These are phyloP conservation scores for Callithrix jacchus DNA, from an alignment of 2,113 vertebrate genomes.

Conservation along the genomic window DNA sequence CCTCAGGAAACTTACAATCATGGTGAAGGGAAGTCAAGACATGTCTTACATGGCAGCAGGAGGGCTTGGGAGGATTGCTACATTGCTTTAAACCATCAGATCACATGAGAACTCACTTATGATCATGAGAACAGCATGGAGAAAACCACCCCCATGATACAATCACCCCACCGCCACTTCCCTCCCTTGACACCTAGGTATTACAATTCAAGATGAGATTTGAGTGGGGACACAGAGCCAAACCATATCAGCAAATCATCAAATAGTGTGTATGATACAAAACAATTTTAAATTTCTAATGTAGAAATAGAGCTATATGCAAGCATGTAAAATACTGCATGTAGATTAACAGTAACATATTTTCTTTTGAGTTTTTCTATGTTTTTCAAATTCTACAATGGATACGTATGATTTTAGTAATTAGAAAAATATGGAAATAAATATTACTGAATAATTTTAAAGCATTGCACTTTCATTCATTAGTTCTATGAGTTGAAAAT, in stretches of 20 bases:
- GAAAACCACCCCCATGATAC: too few species aligned
- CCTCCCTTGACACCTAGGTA: too few species aligned
- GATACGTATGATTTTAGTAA: background rate
- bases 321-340: background rate
- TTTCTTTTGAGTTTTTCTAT: constrained; percentile 6
- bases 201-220: too few species aligned
- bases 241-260: background rate
- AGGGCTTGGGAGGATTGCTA: too few species aligned
- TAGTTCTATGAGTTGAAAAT: background rate
- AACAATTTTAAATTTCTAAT: background rate
- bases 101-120: too few species aligned
- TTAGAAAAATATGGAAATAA: background rate
- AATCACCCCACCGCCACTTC: too few species aligned
- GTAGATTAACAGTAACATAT: background rate
- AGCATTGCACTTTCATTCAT: background rate
- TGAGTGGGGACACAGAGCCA: too few species aligned
- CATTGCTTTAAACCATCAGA: too few species aligned
- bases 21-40: too few species aligned
- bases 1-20: too few species aligned
- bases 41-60: too few species aligned
- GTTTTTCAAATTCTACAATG: constrained; percentile 38
- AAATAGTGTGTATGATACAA: background rate
- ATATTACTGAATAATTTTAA: background rate
- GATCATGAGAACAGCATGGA: too few species aligned
- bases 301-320: background rate